A percentile compares a stretch with the other conserved stretches of the same genome.
Conservation (phyloP, 2,888 invertebrate genomes). For the Leuctra nigra region DNA sequence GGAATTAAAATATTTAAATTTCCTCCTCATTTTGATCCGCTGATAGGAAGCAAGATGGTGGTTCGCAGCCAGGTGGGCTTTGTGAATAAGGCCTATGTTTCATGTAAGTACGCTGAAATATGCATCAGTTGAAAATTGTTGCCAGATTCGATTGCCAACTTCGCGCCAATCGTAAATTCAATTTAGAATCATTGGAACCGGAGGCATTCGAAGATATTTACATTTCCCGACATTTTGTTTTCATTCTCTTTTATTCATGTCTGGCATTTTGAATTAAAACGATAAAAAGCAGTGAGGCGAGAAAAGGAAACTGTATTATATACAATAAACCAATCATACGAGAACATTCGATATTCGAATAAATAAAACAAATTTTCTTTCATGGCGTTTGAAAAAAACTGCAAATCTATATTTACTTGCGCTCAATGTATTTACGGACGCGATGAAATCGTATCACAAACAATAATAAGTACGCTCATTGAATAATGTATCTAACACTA, state of each 20-base stretch:
- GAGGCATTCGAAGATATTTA: slow-evolving; percentile 8
- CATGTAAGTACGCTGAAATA: slow-evolving; percentile 17
- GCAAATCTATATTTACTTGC: too few relatives aligned
- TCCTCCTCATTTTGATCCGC: not conserved
- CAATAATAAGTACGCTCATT: too few relatives aligned
- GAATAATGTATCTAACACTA: too few relatives aligned
- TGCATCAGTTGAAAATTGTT: slow-evolving; percentile 14
- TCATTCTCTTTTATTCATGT: not conserved
- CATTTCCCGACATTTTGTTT: not conserved
- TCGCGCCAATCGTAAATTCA: slow-evolving; percentile 1
- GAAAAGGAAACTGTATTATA: too few relatives aligned
- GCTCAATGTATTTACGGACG: too few relatives aligned
- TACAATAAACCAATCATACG: too few relatives aligned
- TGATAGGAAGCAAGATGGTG: not conserved
- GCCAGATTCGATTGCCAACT: slow-evolving; percentile 4
- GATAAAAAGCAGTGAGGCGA: not conserved
- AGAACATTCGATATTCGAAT: too few relatives aligned
- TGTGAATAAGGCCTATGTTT: too few relatives aligned
- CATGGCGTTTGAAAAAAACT: too few relatives aligned
- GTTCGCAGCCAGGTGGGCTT: not conserved
- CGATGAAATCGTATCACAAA: too few relatives aligned
- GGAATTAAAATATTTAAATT: slow-evolving; percentile 17
- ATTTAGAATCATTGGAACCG: slow-evolving; percentile 3
- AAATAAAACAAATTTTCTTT: too few relatives aligned
- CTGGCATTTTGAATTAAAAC: not conserved